Base-by-base conservation (phyloP, 2,797 vertebrate species). In the Gadopsis marmoratus region DNA sequence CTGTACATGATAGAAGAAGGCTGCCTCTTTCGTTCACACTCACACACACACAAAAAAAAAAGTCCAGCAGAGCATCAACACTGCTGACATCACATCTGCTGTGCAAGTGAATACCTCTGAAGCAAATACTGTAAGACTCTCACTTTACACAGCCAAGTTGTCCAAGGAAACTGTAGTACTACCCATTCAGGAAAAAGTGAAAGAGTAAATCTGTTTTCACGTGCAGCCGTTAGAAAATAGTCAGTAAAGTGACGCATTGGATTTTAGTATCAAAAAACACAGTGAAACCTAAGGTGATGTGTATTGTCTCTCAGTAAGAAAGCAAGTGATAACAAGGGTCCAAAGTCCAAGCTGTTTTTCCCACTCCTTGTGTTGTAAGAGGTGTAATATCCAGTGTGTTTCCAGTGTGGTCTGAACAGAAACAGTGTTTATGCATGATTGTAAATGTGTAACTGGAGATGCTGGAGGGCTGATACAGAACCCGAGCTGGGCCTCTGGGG, bases 321-420 rank as follows among this genome's bases (percentile, higher is more conserved):
- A 79, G 58, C 45, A 64, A 63, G 59, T 62, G 71, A 83, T 74
- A 71, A 74, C 61, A 69, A 51, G 54, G 48, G 58, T 53, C 55
- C 59, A 75, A 71, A 84, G 76, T 88, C 58, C 48, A 61, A 72
- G 56, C 56, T 61, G 69, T 54, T 75, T 75, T 76, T 86, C 45
- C 66, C 69, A 43, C 78, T 39, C 29, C 70, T 76, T 26, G 62
- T 66, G 48, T 61, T 74, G 63, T 61, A 65, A 59, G 64, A 82
- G 59, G 64, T 71, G 72, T 68, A 65, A 77, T 58, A 17, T 68
- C 37, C n/a, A n/a, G n/a, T n/a, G n/a, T n/a, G 69, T 86, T 92
- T 94, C 91, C 93, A 93, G 92, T 94, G 93, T 91, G 73, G 43
- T 87, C 69, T 85, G 82, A 89, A 84, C 72, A 80, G 48, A 82